Base-by-base conservation (phyloP, 2,888 invertebrate species). In the Phalera bucephala region DNA sequence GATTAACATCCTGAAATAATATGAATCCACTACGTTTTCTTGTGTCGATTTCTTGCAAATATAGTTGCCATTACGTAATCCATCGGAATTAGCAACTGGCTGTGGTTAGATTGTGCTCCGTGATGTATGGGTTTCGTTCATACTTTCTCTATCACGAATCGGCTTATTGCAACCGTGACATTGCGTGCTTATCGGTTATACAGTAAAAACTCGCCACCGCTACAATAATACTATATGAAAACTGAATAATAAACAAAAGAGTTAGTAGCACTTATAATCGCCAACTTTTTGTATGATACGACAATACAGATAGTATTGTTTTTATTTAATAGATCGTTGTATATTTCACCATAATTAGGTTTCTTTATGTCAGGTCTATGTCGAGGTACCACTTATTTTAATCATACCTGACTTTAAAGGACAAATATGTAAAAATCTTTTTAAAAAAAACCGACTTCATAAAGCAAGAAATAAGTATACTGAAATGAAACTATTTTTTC, bases 91-190 rank as follows among this genome's bases (percentile, higher is more conserved):
- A 4, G 27, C 9, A 12, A 8, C 12, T 25, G 11, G 6, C 23
- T 14, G 12, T 14, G n/a, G 14, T 2, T 1, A 2, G 14, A 14
- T 13, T 27, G 8, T 1, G 8, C 0, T 12, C 8, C 12, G 4
- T 27, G 27, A 27, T 14, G 14, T 13, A 5, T 2, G 9, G 27
- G 20, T 35, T 52, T 53, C 46, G 46, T 48, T 57, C 56, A 45
- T 52, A 72, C 75, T 75, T 75, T 75, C 75, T 67, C 70, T 52
- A 45, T 41, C 52, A 53, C 53, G 52, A 54, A 45, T 31, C 32
- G 27, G 52, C 41, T 39, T 49, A 44, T 42, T 50, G 54, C 63
- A 62, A 51, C 63, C 62, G 44, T 68, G 70, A 70, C 67, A 72
- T 64, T 71, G 64, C 58, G 52, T 50, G 52, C 61, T 60, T 65